Conservation (phyloP, 2,888 invertebrate genomes). For the Cataglyphis rosenhaueri region DNA sequence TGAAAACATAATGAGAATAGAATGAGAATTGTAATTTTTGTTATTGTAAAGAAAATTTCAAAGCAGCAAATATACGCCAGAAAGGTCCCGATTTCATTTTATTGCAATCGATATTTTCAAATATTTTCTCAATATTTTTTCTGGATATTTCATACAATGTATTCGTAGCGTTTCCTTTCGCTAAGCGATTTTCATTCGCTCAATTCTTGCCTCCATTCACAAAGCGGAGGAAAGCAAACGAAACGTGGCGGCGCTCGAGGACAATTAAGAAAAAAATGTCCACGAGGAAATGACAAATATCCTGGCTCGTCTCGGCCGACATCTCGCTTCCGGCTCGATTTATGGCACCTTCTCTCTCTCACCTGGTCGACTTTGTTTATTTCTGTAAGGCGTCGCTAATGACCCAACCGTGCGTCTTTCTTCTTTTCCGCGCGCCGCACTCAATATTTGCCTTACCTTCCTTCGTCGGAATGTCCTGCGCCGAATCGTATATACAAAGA, state of each 20-base stretch:
- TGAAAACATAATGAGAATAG: neutral
- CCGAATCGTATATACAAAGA: conserved; percentile 45
- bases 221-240: conserved; percentile 25
- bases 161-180: neutral
- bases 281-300: conserved; percentile 66
- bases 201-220: conserved; percentile 27
- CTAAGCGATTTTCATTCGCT: neutral
- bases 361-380: conserved; percentile 69
- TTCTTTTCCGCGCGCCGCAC: conserved; percentile 48
- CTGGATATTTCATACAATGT: neutral
- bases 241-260: neutral
- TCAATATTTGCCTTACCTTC: conserved; percentile 73
- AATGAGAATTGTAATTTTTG: neutral
- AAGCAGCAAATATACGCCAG: neutral
- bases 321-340: conserved; percentile 70
- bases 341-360: conserved; percentile 63
- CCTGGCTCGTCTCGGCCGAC: conserved; percentile 25
- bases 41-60: neutral
- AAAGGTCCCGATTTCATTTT: neutral
- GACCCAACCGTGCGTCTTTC: conserved; percentile 58
- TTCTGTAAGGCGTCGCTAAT: conserved; percentile 64
- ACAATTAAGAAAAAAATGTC: conserved; percentile 37
- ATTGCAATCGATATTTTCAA: neutral
- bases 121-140: neutral
- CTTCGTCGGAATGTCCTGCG: conserved; percentile 61